Conservation (phyloP, 2,113 vertebrate genomes). For the Callospermophilus lateralis region DNA sequence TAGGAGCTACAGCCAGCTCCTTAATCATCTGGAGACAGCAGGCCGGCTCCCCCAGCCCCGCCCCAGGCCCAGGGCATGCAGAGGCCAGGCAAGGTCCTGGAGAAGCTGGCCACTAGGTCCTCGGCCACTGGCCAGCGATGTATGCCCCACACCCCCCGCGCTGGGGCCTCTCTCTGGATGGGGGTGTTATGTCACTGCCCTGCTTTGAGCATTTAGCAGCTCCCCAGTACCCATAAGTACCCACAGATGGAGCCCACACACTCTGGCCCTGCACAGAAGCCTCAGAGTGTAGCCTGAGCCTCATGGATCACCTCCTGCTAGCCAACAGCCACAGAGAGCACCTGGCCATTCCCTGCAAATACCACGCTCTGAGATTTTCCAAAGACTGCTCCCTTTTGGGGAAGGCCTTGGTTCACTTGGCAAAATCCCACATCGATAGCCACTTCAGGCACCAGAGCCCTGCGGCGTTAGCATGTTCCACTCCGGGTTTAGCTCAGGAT, state of each 20-base stretch:
- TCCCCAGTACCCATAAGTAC: neutral
- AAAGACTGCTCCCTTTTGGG: neutral
- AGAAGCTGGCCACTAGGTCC: neutral
- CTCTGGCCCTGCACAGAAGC: neutral
- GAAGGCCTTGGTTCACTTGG: neutral
- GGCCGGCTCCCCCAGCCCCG: constrained; percentile 71
- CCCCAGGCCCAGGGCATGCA: constrained; percentile 68
- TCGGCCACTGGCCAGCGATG: neutral
- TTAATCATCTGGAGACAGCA: constrained; percentile 84
- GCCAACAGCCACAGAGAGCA: neutral
- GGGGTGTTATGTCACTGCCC: neutral
- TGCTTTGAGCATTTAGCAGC: neutral
- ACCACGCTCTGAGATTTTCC: neutral
- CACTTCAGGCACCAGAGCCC: neutral
- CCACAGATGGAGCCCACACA: neutral
- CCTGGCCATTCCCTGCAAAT: neutral
- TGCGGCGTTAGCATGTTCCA: neutral
- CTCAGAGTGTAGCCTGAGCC: neutral
- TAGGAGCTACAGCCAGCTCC: constrained; percentile 68
- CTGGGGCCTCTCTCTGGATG: neutral
- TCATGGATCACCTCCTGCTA: neutral
- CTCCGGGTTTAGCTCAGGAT: neutral
- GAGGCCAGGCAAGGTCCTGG: constrained; percentile 62
- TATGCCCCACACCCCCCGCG: neutral
- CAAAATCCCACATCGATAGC: neutral